Evolutionary conservation across 2,113 vertebrate species (phyloP).

Genomic region (Malurus cyaneus): DNA sequence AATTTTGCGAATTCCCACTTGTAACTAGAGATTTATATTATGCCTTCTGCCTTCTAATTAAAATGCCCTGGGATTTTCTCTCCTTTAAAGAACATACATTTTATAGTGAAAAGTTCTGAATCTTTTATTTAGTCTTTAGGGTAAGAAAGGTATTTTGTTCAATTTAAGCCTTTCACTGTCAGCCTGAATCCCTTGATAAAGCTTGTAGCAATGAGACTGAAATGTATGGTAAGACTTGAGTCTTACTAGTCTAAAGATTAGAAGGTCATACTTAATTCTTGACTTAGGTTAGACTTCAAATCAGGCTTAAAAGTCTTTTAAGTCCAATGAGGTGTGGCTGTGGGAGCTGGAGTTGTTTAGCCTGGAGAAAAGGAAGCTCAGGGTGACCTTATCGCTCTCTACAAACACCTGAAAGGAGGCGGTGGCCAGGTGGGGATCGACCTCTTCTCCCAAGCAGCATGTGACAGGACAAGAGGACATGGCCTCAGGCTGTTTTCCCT

Average conservation of each 20-base stretch:
- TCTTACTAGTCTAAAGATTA: background rate
- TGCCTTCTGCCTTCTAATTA: background rate
- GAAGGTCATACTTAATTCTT: background rate
- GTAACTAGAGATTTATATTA: background rate
- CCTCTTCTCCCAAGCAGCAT: background rate
- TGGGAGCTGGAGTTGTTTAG: background rate
- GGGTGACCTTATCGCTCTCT: rapidly evolving
- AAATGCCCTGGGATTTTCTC: background rate
- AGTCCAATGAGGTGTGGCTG: background rate
- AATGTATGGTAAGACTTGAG: background rate
- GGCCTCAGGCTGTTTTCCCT: background rate
- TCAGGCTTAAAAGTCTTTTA: background rate
- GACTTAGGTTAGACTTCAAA: background rate
- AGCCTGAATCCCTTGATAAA: background rate
- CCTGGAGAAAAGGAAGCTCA: background rate
- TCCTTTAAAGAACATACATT: background rate
- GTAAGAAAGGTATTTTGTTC: background rate
- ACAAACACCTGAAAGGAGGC: background rate
- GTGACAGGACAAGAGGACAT: background rate
- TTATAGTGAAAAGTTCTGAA: background rate
- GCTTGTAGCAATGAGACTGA: background rate
- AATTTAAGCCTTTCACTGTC: background rate
- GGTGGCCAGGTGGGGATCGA: rapidly evolving
- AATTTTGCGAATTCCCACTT: background rate
- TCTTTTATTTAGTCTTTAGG: background rate